Evolutionary conservation across 2,797 vertebrate genomes (phyloP), one percentile per base, ranked within the genome.

Genomic region (Muraenolepis orangiensis): DNA sequence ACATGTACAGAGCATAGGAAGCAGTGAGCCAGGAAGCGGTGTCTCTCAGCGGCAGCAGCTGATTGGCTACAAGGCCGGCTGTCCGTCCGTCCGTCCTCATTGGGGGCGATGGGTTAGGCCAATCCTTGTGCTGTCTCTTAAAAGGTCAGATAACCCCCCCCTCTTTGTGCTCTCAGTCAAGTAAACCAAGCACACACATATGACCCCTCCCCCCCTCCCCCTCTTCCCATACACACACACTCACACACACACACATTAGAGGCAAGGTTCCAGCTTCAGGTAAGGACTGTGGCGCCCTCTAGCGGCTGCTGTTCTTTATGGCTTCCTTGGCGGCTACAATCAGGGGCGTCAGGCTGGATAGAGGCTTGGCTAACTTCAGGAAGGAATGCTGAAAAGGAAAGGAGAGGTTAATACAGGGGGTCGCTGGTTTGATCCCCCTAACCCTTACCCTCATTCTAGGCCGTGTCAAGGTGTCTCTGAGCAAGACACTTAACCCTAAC

Each of bases 281-380:
- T 87, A 87, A 70, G 84, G 86, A 57, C 28, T 26, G 38, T 16
- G 20, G 40, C 73, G 66, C 80, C 46, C 73, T 78, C 90, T 97
- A 99, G 91, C 97, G 97, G 91, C 96, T 98, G 94, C 95, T 96
- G 91, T 96, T 96, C 91, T 96, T 96, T 90, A 96, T 96, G 11
- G 95, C 95, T 91, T 96, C 95, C 89, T 96, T 96, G 26, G 95
- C 95, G 75, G 95, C 95, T 69, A 96, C 94, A 90, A 96, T 96
- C 90, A 96, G 91, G 72, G 95, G 95, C 86, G 95, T 95, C 93
- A 96, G 92, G 84, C 95, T 96, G 81, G 95, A 96, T 71, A 96
- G 95, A 3, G 95, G 95, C 93, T 96, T 96, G 87, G 95, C 95
- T 91, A 96, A 84, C 90, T 96, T 96, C 94, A 96, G 93, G 94